Percentiles rank a stretch among this genome's conserved stretches.
Conservation (phyloP, 2,113 vertebrate genomes). For the Salvator merianae region DNA sequence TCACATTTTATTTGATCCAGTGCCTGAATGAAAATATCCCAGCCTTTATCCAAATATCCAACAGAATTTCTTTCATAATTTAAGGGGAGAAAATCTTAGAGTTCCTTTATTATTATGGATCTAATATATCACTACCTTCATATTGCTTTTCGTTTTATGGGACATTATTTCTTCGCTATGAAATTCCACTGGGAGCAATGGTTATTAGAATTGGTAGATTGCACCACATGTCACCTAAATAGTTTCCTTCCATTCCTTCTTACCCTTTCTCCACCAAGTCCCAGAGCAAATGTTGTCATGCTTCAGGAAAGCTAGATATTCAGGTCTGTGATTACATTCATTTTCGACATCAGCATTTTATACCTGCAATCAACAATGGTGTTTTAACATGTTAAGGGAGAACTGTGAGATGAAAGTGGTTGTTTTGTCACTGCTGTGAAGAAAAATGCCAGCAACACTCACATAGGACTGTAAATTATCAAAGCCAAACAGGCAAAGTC, state of each 20-base stretch:
- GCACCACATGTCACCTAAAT: conserved; percentile 56
- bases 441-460: background rate
- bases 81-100: background rate
- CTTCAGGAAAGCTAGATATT: conserved; percentile 39
- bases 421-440: background rate
- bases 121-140: conserved; percentile 38
- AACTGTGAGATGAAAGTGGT: background rate
- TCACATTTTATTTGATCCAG: background rate
- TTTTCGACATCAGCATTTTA: conserved; percentile 15
- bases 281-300: conserved; percentile 52
- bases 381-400: conserved; percentile 16
- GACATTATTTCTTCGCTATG: conserved; percentile 44
- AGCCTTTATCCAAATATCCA: background rate
- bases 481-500: background rate
- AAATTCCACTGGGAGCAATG: conserved; percentile 51
- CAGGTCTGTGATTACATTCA: conserved; percentile 38
- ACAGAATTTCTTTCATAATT: conserved; percentile 16
- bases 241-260: conserved; percentile 33
- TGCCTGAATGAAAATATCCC: background rate
- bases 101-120: conserved; percentile 16
- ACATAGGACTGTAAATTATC: background rate
- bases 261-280: conserved; percentile 51
- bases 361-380: background rate
- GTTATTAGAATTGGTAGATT: conserved; percentile 59
- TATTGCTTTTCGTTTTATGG: conserved; percentile 53